phyloP scores from a whole-genome alignment of 53 echinoderm and acorn worm species.

The Mesocentrotus franciscanus region DNA sequence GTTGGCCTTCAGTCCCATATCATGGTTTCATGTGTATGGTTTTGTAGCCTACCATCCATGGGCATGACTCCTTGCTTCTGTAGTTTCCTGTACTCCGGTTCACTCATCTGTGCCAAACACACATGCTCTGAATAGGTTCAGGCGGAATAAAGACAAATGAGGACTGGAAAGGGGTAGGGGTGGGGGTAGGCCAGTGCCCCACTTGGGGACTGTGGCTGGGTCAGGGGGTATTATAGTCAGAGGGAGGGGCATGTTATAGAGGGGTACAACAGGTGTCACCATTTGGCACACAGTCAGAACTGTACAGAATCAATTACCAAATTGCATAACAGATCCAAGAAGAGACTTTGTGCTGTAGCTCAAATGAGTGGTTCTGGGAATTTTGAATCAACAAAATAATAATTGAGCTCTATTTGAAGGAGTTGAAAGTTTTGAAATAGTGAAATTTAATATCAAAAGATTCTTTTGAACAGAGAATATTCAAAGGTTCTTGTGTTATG shows the following conservation, averaged over 20 bases:
- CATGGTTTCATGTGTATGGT: conserved; percentile 8
- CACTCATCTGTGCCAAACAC: conserved; percentile 83
- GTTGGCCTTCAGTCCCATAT: conserved; percentile 17
- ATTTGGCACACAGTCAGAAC: background rate
- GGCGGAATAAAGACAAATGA: conserved; percentile 54
- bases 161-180: background rate
- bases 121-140: conserved; percentile 72
- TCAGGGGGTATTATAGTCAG: background rate
- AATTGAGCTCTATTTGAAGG: background rate
- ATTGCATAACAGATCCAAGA: background rate
- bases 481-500: background rate
- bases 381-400: background rate
- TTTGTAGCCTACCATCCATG: conserved; percentile 80
- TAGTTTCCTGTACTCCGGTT: conserved; percentile 77
- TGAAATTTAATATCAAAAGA: too few relatives aligned
- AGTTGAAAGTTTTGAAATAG: background rate
- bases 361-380: background rate
- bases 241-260: background rate
- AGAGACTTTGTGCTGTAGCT: background rate
- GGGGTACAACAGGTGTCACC: conserved; percentile 8
- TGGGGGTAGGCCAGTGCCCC: background rate
- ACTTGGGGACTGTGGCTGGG: background rate
- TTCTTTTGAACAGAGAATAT: too few relatives aligned
- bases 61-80: conserved; percentile 74
- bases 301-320: background rate